phyloP scores from a whole-genome alignment of 2,888 invertebrate genomes.

The Omphaloscelis lunosa region DNA sequence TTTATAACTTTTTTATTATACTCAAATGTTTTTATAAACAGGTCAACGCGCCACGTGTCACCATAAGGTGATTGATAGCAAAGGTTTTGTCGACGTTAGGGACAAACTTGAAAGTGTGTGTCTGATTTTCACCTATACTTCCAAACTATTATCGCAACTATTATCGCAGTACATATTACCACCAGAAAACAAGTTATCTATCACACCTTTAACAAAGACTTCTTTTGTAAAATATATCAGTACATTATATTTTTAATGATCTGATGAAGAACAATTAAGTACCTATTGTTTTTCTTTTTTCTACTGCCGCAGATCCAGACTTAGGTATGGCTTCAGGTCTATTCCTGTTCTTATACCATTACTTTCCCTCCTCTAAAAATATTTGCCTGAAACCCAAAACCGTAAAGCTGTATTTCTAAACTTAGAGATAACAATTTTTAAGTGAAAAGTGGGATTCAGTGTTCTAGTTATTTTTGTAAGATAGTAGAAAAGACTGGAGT shows the following conservation, averaged over 20 bases:
- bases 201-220: neutral
- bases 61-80: neutral
- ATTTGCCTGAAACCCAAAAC: conserved; percentile 22
- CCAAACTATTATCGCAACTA: neutral
- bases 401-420: conserved; percentile 31
- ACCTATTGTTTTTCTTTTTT: neutral
- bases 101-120: neutral
- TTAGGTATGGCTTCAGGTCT: neutral
- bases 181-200: no score
- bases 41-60: neutral
- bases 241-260: neutral
- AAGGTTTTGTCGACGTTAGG: no score
- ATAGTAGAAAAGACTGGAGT: neutral
- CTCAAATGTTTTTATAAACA: neutral
- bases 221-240: neutral
- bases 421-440: conserved; percentile 37
- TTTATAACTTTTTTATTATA: neutral
- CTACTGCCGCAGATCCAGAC: neutral
- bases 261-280: neutral
- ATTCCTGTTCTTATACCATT: conserved; percentile 1
- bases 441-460: conserved; percentile 34
- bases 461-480: conserved; percentile 18
- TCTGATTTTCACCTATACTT: neutral
- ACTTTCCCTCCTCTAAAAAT: conserved; percentile 22
- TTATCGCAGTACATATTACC: neutral